Evolutionary conservation across 1,140 invertebrate genomes (phyloP).

Genomic region (Glossosoma conforme): DNA sequence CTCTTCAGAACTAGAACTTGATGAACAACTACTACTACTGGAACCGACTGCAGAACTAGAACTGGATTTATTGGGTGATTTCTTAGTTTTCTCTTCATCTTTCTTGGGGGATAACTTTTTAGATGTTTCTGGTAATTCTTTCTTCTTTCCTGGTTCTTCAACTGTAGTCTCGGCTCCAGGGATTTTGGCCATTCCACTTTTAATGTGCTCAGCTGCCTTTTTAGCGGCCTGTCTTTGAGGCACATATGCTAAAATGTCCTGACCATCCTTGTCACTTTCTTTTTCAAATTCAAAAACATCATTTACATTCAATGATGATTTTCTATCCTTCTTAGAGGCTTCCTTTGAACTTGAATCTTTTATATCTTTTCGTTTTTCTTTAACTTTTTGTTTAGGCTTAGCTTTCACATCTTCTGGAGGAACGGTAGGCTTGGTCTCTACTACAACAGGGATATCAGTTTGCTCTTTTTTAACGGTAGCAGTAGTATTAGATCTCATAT

Average conservation of each 20-base stretch:
- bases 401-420: constrained; percentile 36
- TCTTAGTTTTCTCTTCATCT: constrained; percentile 41
- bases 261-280: constrained; percentile 55
- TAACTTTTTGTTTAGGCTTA: constrained; percentile 45
- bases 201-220: constrained; percentile 85
- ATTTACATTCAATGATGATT: constrained; percentile 32
- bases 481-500: constrained; percentile 62
- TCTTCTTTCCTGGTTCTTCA: constrained; percentile 46
- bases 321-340: constrained; percentile 27
- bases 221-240: constrained; percentile 86
- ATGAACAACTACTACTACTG: constrained; percentile 48
- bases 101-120: constrained; percentile 44
- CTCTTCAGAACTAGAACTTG: constrained; percentile 50
- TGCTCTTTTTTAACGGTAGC: constrained; percentile 41
- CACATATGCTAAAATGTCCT: constrained; percentile 76
- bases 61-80: constrained; percentile 38
- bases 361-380: constrained; percentile 36
- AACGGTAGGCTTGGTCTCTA: constrained; percentile 35
- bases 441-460: constrained; percentile 35
- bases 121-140: constrained; percentile 37
- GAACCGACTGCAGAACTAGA: constrained; percentile 47
- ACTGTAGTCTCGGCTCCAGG: constrained; percentile 42
- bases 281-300: constrained; percentile 62
- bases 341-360: constrained; percentile 28
- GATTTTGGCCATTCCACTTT: constrained; percentile 68